Conservation (phyloP, 2,113 vertebrate species). For the Thamnophis sirtalis region DNA sequence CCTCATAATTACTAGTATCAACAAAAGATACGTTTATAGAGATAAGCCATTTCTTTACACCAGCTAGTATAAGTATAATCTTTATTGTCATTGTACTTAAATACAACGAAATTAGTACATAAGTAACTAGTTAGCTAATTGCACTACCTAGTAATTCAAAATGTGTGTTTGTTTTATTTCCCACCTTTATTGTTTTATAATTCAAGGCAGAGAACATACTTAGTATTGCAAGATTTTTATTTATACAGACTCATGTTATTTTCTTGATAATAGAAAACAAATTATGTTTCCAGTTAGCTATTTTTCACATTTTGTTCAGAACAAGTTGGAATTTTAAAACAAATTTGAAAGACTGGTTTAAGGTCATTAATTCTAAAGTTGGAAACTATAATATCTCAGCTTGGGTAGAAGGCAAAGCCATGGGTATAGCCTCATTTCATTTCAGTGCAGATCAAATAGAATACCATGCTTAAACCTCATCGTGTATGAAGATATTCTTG, state of each 20-base stretch:
- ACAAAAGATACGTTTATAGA: neutral
- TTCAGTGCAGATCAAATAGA: neutral
- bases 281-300: neutral
- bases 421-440: neutral
- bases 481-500: neutral
- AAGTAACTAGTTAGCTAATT: neutral
- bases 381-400: neutral
- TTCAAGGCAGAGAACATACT: neutral
- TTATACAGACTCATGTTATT: neutral
- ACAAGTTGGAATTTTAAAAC: neutral
- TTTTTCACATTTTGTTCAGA: neutral
- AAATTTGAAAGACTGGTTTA: neutral
- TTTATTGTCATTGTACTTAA: no score
- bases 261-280: neutral
- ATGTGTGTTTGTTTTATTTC: neutral
- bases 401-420: neutral
- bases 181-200: neutral
- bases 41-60: no score
- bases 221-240: neutral
- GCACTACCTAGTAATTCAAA: neutral
- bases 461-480: neutral
- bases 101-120: no score
- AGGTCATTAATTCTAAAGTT: neutral
- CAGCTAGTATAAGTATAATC: no score
- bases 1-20: neutral